Evolutionary conservation across 2,888 invertebrate genomes (phyloP), one percentile per base, ranked within the genome.

Genomic region (Polydrusus pterygomalis): DNA sequence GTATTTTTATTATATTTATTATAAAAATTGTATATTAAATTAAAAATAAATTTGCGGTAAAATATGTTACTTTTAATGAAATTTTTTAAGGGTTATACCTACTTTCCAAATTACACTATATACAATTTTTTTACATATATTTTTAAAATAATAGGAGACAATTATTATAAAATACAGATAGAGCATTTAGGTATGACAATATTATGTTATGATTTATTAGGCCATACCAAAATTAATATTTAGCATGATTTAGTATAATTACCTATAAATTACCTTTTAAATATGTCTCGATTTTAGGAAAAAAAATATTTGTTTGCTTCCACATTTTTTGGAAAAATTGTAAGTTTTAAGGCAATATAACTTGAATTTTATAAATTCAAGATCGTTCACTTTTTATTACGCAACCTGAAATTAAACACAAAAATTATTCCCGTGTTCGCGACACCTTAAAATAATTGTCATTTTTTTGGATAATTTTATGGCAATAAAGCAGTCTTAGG

Each of bases 1-100:
- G 79, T 82, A 83, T 81, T 80, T 81, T 81, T 84, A 81, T 82
- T 81, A 75, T 76, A 82, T 81, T 81, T 81, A 82, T 83, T 82
- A 75, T 60, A 68, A 68, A 68, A 74, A 73, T 13, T 74, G 67
- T 74, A 71, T 71, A 71, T 65, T 71, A 70, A 68, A 67, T 63
- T 63, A 47, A 60, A 65, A 56, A 75, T 64, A 62, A 70, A 65
- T 71, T 75, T 75, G 75, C 68, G 75, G 45, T 18, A 47, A 18
- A 65, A 43, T 30, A 67, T 13, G 20, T 38, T 43, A 43, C 11
- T 73, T 73, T 73, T 67, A 67, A 73, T 65, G 30, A 18, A 40
- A 40, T 40, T 54, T 68, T 68, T 54, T 11, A 38, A n/a, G n/a
- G n/a, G 49, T 10, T 56, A 25, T 25, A 38, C 54, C 38, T 38